Conservation (phyloP, 2,888 invertebrate species). For the Acrobasis consociella region DNA sequence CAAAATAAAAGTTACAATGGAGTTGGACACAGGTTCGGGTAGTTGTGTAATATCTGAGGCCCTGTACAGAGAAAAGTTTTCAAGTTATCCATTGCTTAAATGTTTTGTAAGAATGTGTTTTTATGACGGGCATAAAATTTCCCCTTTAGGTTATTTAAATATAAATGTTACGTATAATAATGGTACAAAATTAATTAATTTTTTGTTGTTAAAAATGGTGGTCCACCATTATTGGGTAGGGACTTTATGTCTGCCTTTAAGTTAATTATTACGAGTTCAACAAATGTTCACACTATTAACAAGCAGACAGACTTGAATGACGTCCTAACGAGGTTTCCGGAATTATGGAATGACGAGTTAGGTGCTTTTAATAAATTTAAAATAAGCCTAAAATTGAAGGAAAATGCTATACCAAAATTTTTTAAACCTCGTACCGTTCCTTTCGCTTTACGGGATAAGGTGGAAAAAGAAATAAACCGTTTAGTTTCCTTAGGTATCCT, state of each 20-base stretch:
- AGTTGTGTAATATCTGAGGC: constrained; percentile 31
- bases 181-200: constrained; percentile 25
- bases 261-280: constrained; percentile 15
- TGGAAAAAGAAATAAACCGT: constrained; percentile 36
- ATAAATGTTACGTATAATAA: constrained; percentile 23
- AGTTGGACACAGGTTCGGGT: constrained; percentile 33
- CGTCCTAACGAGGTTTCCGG: constrained; percentile 22
- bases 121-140: constrained; percentile 37
- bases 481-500: constrained; percentile 36
- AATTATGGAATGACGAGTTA: constrained; percentile 31
- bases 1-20: constrained; percentile 25
- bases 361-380: constrained; percentile 32
- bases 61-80: constrained; percentile 26
- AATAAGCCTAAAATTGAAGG: constrained; percentile 29
- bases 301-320: constrained; percentile 13
- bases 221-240: constrained; percentile 27
- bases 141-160: constrained; percentile 31
- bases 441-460: constrained; percentile 37
- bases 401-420: constrained; percentile 30
- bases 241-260: constrained; percentile 33
- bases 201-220: constrained; percentile 34
- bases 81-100: constrained; percentile 13
- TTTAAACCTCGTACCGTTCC: constrained; percentile 39
- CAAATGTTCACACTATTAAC: constrained; percentile 18
- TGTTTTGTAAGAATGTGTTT: constrained; percentile 34